Evolutionary conservation across 2,888 invertebrate genomes (phyloP), one percentile per base, ranked within the genome.

Genomic region (Dinocampus coccinellae): DNA sequence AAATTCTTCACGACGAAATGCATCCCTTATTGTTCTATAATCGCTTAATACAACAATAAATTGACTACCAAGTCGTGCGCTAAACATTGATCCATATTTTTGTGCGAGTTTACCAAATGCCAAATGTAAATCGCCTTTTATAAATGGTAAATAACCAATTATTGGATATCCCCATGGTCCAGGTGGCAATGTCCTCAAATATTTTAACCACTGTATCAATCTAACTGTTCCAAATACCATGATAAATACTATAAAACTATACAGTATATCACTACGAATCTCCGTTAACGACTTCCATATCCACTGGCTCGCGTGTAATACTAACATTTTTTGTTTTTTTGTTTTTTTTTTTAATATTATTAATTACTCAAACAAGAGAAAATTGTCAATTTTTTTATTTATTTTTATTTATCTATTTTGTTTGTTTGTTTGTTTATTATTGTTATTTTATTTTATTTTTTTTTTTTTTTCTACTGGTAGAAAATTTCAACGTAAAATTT

Each of bases 151-250:
- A 84, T 94, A 95, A 73, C 97, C 97, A 70, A 96, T 90, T 66
- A 96, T 89, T 22, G 97, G 97, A 3, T 95, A 89, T 1, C 96
- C 95, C 93, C 94, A 94, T 2, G 97, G 97, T 2, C 97, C 97
- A 0, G 97, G 97, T 0, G 97, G 97, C 78, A 96, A 88, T 77
- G 90, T 88, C 79, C 76, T 84, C 75, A 83, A 85, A 82, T 78
- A 84, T 67, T 69, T 85, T 53, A 80, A 83, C 85, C 79, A 86
- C 86, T 82, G 88, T n/a, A 88, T 34, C 16, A 79, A 77, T 64
- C 88, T 84, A 65, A 88, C 88, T 22, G 83, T 34, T 36, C 86
- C 81, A 79, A 91, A 77, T 79, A 88, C 90, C 75, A 86, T 86
- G 77, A 89, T 78, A 82, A 90, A 89, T 72, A 89, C 88, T 76